phyloP scores from a whole-genome alignment of 2,113 vertebrate genomes.

The Pterocles burchelli region DNA sequence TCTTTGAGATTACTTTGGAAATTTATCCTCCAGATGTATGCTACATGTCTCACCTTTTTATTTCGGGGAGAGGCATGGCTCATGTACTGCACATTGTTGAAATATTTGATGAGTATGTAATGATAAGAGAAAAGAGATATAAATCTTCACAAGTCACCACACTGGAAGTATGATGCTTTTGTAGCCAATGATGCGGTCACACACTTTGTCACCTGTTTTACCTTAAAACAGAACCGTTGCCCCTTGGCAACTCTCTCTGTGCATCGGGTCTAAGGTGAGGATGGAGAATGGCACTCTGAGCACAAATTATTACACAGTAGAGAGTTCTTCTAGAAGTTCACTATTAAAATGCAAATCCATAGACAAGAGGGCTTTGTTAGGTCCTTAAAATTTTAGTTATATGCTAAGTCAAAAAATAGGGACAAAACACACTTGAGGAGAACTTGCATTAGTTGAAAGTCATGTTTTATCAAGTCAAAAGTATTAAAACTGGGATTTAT shows the following conservation, averaged over 20 bases:
- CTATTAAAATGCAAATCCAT: neutral
- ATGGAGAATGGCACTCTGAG: neutral
- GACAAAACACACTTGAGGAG: neutral
- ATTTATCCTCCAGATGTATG: neutral
- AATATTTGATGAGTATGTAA: neutral
- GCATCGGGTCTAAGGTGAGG: neutral
- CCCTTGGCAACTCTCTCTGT: neutral
- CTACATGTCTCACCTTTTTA: neutral
- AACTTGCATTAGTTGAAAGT: neutral
- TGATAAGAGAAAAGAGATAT: neutral
- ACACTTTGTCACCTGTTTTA: neutral
- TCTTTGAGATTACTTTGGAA: neutral
- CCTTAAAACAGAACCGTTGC: neutral
- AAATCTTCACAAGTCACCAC: neutral
- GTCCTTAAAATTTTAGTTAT: neutral
- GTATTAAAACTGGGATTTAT: fast-evolving
- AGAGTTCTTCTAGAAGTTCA: neutral
- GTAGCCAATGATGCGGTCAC: neutral
- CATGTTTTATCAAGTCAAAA: neutral
- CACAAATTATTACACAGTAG: neutral
- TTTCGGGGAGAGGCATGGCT: neutral
- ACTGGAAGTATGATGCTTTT: neutral
- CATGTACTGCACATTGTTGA: neutral
- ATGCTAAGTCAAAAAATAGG: neutral
- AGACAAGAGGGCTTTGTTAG: neutral